Percentiles rank a stretch among this genome's conserved stretches.
phyloP scores from a whole-genome alignment of 2,113 vertebrate species.

The Sminthopsis crassicaudata region DNA sequence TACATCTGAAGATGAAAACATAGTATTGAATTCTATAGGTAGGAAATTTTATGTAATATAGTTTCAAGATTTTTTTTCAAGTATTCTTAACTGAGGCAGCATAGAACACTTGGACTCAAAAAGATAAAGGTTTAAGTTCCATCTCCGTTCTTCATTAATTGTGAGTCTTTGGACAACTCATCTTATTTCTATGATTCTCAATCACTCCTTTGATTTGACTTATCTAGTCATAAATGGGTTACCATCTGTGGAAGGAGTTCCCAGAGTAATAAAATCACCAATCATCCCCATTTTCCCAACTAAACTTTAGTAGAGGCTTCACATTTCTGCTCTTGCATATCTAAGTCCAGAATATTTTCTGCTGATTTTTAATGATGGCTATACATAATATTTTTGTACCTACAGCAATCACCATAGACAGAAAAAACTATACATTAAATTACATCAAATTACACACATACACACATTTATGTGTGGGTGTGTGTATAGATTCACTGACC shows the following conservation, averaged over 20 bases:
- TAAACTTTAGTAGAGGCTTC: constrained; percentile 34
- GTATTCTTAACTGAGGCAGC: neutral
- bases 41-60: neutral
- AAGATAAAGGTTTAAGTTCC: neutral
- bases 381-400: neutral
- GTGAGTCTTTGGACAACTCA: neutral
- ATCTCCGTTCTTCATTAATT: neutral
- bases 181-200: neutral
- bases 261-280: neutral
- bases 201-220: neutral
- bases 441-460: neutral
- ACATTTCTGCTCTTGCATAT: constrained; percentile 31
- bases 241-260: neutral
- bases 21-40: constrained; percentile 47
- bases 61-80: constrained; percentile 45
- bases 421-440: neutral
- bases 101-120: neutral
- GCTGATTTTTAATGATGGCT: constrained; percentile 6
- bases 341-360: constrained; percentile 36
- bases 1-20: constrained; percentile 61
- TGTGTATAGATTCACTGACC: neutral
- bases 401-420: neutral
- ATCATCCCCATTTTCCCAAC: neutral
- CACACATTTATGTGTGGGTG: no score
- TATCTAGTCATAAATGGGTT: neutral